phyloP scores from a whole-genome alignment of 1,140 invertebrate genomes.

The Cylas formicarius region DNA sequence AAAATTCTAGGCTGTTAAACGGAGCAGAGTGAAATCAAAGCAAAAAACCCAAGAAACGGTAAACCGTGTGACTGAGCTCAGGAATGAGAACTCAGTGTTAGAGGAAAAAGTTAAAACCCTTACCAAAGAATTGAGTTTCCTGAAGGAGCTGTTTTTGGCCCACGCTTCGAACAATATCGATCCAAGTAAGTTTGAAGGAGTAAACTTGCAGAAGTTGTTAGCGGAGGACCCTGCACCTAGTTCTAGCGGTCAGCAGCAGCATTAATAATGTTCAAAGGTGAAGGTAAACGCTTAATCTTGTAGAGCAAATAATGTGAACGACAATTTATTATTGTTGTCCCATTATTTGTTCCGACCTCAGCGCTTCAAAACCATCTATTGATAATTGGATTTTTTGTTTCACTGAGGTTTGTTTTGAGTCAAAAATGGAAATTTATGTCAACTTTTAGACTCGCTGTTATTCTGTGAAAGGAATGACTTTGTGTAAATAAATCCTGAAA shows the following conservation, averaged over 20 bases:
- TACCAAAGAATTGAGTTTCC: slow-evolving; percentile 74
- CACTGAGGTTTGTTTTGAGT: no score
- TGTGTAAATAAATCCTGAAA: no score
- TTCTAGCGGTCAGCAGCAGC: slow-evolving; percentile 13
- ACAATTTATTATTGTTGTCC: no score
- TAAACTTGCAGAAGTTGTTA: slow-evolving; percentile 49
- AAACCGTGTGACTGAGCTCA: slow-evolving; percentile 66
- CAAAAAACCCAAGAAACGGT: slow-evolving; percentile 73
- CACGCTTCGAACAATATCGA: slow-evolving; percentile 57
- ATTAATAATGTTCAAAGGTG: no score
- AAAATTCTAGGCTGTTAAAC: slow-evolving; percentile 69
- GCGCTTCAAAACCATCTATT: no score
- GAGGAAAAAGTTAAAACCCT: slow-evolving; percentile 81
- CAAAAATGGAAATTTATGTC: no score
- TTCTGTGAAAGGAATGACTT: no score
- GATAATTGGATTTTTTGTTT: no score
- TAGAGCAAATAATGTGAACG: no score
- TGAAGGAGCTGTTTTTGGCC: slow-evolving; percentile 80
- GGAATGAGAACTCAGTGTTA: slow-evolving; percentile 74
- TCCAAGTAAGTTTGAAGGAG: slow-evolving; percentile 44
- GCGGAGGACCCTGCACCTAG: slow-evolving; percentile 40
- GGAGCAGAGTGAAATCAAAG: slow-evolving; percentile 81
- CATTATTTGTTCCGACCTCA: no score
- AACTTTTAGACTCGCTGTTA: no score
- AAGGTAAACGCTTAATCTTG: no score